These are phyloP conservation scores for Fratercula arctica DNA, from an alignment of 2,797 vertebrate species.

Conservation along the genomic window DNA sequence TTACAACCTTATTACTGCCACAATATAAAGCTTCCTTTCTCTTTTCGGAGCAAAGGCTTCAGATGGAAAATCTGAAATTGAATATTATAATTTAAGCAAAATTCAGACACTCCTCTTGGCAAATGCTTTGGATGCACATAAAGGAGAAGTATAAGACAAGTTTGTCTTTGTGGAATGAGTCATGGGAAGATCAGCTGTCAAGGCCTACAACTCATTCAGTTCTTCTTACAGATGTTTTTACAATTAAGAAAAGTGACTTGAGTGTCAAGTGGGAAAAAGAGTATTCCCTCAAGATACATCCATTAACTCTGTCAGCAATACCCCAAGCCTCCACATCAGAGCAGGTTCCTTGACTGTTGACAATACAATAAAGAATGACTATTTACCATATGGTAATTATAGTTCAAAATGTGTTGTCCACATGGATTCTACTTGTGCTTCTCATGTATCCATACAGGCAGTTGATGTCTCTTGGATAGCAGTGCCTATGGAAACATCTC, in stretches of 20 bases:
- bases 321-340: slow-evolving; percentile 44
- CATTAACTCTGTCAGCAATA: slow-evolving; percentile 47
- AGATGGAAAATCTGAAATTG: not conserved
- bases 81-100: slow-evolving; percentile 29
- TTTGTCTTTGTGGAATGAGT: slow-evolving; percentile 45
- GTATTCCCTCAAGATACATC: slow-evolving; percentile 47
- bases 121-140: slow-evolving; percentile 24
- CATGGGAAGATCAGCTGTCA: slow-evolving; percentile 55
- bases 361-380: slow-evolving; percentile 54
- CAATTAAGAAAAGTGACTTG: slow-evolving; percentile 54
- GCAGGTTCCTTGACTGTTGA: slow-evolving; percentile 46
- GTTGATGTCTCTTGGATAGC: not conserved
- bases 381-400: slow-evolving; percentile 50
- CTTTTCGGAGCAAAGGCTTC: not conserved
- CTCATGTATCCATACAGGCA: not conserved
- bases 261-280: slow-evolving; percentile 52
- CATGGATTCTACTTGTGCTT: slow-evolving; percentile 34
- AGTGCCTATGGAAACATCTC: not conserved
- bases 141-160: slow-evolving; percentile 45
- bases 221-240: slow-evolving; percentile 64
- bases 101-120: slow-evolving; percentile 29
- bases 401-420: slow-evolving; percentile 63
- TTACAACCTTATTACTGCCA: not conserved
- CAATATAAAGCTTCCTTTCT: not conserved
- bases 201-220: slow-evolving; percentile 50